These are phyloP conservation scores for Napeogenes sylphis DNA, from an alignment of 2,888 invertebrate species.

Conservation along the genomic window DNA sequence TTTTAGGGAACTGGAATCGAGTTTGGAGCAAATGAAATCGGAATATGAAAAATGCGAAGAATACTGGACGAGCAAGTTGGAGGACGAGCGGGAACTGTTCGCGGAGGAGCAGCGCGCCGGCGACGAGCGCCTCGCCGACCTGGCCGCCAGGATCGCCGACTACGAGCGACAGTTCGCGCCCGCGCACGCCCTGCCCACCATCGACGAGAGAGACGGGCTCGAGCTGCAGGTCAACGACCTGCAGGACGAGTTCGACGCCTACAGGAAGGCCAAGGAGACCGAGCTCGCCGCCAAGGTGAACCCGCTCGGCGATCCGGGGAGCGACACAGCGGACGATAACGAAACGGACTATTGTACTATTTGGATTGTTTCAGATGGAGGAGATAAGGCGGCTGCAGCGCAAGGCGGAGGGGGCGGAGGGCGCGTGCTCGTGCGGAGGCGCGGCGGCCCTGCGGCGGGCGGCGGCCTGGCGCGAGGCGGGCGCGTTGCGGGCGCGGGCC, in stretches of 20 bases:
- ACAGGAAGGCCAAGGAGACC: conserved; percentile 35
- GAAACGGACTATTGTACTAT: conserved; percentile 7
- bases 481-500: conserved; percentile 63
- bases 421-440: conserved; percentile 79
- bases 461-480: conserved; percentile 62
- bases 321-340: conserved; percentile 73
- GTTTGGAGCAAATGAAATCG: conserved; percentile 83
- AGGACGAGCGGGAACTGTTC: conserved; percentile 85
- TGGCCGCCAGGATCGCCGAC: conserved; percentile 86
- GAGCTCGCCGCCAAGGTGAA: conserved; percentile 26
- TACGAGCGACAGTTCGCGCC: conserved; percentile 86
- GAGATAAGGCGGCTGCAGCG: conserved; percentile 27
- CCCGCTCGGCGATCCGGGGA: conserved; percentile 79
- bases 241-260: conserved; percentile 81
- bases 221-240: conserved; percentile 81
- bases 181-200: conserved; percentile 79
- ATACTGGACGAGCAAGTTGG: conserved; percentile 89
- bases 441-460: conserved; percentile 78
- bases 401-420: conserved; percentile 78
- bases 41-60: conserved; percentile 93
- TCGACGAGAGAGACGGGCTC: conserved; percentile 84
- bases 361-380: conserved; percentile 11
- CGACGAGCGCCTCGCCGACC: conserved; percentile 85
- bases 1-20: conserved; percentile 82
- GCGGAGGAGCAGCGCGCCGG: conserved; percentile 86